phyloP scores from a whole-genome alignment of 2,113 vertebrate species.

The Speoplatyrhinus poulsoni region DNA sequence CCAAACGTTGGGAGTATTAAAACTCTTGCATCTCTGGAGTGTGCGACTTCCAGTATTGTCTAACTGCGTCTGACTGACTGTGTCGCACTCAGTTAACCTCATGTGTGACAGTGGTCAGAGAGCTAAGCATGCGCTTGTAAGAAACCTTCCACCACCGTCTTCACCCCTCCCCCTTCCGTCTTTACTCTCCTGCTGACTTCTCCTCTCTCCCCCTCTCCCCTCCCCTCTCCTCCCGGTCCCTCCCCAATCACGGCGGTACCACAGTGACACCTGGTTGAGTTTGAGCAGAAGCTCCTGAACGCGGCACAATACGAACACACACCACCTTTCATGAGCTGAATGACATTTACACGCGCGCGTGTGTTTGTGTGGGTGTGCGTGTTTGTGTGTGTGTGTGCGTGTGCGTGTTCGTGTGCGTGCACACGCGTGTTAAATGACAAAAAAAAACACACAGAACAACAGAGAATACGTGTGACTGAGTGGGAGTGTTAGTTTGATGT shows the following conservation, averaged over 20 bases:
- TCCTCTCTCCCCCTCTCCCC: not conserved
- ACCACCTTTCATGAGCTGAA: constrained; percentile 48
- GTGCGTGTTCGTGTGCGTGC: constrained; percentile 18
- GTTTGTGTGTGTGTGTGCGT: constrained; percentile 25
- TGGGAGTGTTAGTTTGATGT: too few species aligned
- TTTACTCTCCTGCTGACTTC: not conserved
- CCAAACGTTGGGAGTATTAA: too few species aligned
- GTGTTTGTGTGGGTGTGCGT: constrained; percentile 26
- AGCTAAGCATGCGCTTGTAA: too few species aligned
- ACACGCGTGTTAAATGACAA: constrained; percentile 19
- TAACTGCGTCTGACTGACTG: too few species aligned
- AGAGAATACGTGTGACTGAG: not conserved
- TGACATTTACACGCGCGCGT: constrained; percentile 31
- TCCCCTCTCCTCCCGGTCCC: not conserved
- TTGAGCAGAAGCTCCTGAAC: constrained; percentile 25
- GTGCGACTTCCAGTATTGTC: too few species aligned
- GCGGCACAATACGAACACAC: constrained; percentile 24
- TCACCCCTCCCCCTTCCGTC: not conserved
- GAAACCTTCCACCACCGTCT: too few species aligned
- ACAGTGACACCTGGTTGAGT: constrained; percentile 35
- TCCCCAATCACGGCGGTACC: not conserved
- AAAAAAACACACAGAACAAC: constrained; percentile 33
- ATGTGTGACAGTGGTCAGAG: too few species aligned
- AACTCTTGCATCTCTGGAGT: too few species aligned
- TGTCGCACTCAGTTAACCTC: too few species aligned